phyloP scores from a whole-genome alignment of 2,113 vertebrate species.

The Otus sunia region DNA sequence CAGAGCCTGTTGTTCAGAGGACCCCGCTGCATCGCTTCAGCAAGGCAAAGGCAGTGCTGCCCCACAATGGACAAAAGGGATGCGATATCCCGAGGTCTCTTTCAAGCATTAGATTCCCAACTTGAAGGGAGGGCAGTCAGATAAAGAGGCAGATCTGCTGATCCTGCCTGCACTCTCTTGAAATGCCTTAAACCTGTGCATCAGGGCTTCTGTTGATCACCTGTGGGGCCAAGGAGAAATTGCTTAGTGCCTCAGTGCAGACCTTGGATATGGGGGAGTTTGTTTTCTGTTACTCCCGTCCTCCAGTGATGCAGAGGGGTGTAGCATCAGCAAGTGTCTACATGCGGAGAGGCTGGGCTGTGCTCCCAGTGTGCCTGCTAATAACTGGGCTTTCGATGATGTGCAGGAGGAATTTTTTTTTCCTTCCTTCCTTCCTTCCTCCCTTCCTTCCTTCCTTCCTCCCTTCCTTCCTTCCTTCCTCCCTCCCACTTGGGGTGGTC shows the following conservation, averaged over 20 bases:
- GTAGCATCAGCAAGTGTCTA: neutral
- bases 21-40: neutral
- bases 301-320: neutral
- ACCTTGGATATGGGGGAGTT: neutral
- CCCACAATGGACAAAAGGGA: constrained; percentile 37
- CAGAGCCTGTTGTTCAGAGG: neutral
- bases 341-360: neutral
- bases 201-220: neutral
- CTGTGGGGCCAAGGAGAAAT: neutral
- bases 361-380: neutral
- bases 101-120: neutral
- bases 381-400: neutral
- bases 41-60: constrained; percentile 38
- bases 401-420: neutral
- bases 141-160: neutral
- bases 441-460: fast-evolving
- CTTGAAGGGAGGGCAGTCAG: neutral
- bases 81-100: neutral
- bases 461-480: fast-evolving
- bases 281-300: neutral
- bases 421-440: neutral
- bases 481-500: neutral
- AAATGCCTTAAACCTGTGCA: neutral
- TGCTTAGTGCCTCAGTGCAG: neutral
- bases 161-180: neutral